Conservation (phyloP, 2,888 invertebrate genomes). For the Punctoribates punctum region DNA sequence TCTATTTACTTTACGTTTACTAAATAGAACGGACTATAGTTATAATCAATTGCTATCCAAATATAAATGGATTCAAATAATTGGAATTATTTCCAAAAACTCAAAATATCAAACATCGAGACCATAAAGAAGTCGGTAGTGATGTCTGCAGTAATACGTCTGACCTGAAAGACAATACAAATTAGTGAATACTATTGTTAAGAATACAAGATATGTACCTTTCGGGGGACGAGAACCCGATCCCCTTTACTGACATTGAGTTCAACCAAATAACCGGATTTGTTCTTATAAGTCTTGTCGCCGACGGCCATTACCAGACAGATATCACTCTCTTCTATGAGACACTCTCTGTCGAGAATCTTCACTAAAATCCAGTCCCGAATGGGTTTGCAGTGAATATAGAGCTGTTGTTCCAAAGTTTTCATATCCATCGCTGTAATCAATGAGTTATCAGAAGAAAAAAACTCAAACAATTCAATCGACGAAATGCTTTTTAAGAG, state of each 20-base stretch:
- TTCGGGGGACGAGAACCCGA: constrained; percentile 9
- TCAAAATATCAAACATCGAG: constrained; percentile 25
- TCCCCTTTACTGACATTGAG: constrained; percentile 23
- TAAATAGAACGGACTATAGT: not conserved
- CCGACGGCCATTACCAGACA: constrained; percentile 30
- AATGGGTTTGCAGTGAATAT: constrained; percentile 32
- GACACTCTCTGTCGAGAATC: constrained; percentile 25
- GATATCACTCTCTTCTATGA: constrained; percentile 13
- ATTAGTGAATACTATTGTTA: too few species aligned
- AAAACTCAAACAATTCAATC: not conserved
- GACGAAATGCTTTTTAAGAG: not conserved
- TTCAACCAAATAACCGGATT: constrained; percentile 27
- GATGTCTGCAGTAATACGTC: constrained; percentile 24
- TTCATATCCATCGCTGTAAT: not conserved
- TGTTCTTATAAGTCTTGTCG: constrained; percentile 19
- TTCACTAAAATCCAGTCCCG: not conserved
- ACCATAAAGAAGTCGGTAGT: constrained; percentile 23
- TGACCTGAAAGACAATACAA: too few species aligned
- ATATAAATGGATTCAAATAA: not conserved
- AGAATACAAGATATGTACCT: not conserved
- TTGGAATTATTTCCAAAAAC: constrained; percentile 27
- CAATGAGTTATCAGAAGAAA: not conserved
- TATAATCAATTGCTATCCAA: not conserved
- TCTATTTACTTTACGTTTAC: not conserved
- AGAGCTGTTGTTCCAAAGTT: not conserved